Base-by-base conservation (phyloP, 2,888 invertebrate species). In the Lysandra coridon region DNA sequence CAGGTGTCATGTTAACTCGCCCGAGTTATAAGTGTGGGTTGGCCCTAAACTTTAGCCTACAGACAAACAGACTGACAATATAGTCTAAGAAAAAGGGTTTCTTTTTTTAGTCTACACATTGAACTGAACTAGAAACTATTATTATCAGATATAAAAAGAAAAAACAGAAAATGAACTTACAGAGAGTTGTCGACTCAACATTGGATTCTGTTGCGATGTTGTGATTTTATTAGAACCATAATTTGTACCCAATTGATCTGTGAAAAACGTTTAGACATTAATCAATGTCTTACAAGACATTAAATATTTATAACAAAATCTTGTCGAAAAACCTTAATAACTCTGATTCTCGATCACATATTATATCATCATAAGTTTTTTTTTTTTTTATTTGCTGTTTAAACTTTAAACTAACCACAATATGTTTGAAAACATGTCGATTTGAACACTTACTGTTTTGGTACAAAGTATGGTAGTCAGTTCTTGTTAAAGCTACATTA, bases 121-220 rank as follows among this genome's bases (percentile, higher is more conserved):
- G 5, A 4, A 40, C 5, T 5, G 6, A 40, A 40, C 6, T 40
- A 40, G 40, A 40, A 40, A 40, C 40, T 40, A 40, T 6, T 6
- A 60, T n/a, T 4, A 60, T 60, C 30, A 4, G 12, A 64, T 30
- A 64, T 23, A 30, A 10, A 23, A 23, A 23, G 23, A 73, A 69
- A 4, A 62, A 69, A 30, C 37, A 76, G 1, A 74, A 64, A 69
- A 33, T 69, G 37, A 81, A 95, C 96, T 96, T 92, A 97, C 97
- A 88, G 97, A 97, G 85, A 98, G 94, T 91, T 98, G 98, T 84
- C 97, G 97, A 92, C 97, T 97, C 86, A 98, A 95, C 98, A 98
- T 98, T 53, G 98, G 98, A 93, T 98, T 98, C 90, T 98, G 96
- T 90, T 97, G 97, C 86, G 97, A 97, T 81, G 96, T 95, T 80